These are phyloP conservation scores for Clarias batrachus DNA, from an alignment of 2,113 vertebrate genomes.

Conservation along the genomic window DNA sequence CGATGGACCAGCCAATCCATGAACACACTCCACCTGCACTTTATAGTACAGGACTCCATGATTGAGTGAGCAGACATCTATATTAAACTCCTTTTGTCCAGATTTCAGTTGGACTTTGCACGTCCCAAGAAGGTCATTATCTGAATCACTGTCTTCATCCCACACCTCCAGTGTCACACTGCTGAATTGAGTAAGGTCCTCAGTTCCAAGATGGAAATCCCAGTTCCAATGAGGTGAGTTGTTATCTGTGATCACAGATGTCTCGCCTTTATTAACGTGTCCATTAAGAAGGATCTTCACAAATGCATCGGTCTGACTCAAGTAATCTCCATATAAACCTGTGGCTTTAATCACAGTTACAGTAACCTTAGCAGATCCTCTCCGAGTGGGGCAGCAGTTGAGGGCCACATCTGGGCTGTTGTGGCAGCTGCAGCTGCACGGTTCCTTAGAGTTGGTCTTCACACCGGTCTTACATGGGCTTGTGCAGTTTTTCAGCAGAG, in stretches of 20 bases:
- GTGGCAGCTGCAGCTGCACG: constrained; percentile 64
- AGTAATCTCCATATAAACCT: constrained; percentile 60
- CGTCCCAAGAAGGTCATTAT: constrained; percentile 49
- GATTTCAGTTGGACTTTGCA: constrained; percentile 47
- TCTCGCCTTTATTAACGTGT: not conserved
- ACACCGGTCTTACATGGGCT: constrained; percentile 54
- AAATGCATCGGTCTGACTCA: constrained; percentile 29
- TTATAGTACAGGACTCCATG: constrained; percentile 58
- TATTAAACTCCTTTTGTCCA: not conserved
- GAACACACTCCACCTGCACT: constrained; percentile 51
- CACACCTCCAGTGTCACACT: constrained; percentile 35
- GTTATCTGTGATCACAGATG: not conserved
- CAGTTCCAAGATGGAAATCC: no score
- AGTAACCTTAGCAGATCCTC: constrained; percentile 59
- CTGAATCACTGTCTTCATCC: constrained; percentile 29
- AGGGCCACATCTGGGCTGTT: not conserved
- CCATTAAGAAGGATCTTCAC: constrained; percentile 38
- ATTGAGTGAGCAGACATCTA: constrained; percentile 38
- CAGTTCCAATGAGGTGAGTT: constrained; percentile 24
- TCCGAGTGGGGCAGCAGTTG: constrained; percentile 66
- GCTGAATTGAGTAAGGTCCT: not conserved
- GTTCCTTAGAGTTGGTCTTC: constrained; percentile 29
- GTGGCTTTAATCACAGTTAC: constrained; percentile 50
- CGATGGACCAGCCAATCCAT: constrained; percentile 51
- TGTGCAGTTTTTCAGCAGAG: constrained; percentile 60